Evolutionary conservation across 2,113 vertebrate genomes (phyloP), one percentile per base, ranked within the genome.

Genomic region (Ceratotherium simum): DNA sequence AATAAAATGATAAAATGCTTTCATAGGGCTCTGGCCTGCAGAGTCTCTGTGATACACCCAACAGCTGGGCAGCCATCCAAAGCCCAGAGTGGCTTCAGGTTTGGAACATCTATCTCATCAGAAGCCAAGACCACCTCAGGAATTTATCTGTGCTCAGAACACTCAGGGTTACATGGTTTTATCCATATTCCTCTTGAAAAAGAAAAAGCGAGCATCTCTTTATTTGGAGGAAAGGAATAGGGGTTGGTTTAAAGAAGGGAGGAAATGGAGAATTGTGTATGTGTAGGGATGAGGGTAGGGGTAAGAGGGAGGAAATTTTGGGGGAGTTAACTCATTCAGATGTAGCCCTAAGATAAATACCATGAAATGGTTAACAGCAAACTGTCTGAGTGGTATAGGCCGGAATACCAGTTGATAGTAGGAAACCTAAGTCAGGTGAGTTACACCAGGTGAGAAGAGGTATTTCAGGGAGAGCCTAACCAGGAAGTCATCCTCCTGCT

Each of bases 1-100:
- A 83, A 91, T 86, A 91, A 93, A 98, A 95, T 85, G 78, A 91
- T 93, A 73, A 97, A 95, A 87, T 54, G 90, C 86, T 91, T 80
- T 70, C 73, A 91, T 92, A 95, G 80, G 64, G 27, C 82, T 93
- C 42, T 80, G 86, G 82, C 56, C 94, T 90, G 36, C n/a, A 58
- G 46, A 72, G 60, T 72, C 69, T 90, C 88, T 93, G 85, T 84
- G 81, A 91, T 69, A 69, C 25, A 64, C 39, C 62, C 62, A 95
- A 67, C 58, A 60, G 69, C 46, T 42, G 97, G 97, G 91, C 64
- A 92, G 75, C n/a, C 46, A 79, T 58, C 90, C 93, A 96, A 78
- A 54, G 67, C 69, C 65, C 46, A 70, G 64, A 60, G 58, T 10
- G 9, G 69, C 51, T 83, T 83, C 27, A 31, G 48, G 85, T 93